phyloP scores from a whole-genome alignment of 1,140 invertebrate species.

The Heliconius melpomene region DNA sequence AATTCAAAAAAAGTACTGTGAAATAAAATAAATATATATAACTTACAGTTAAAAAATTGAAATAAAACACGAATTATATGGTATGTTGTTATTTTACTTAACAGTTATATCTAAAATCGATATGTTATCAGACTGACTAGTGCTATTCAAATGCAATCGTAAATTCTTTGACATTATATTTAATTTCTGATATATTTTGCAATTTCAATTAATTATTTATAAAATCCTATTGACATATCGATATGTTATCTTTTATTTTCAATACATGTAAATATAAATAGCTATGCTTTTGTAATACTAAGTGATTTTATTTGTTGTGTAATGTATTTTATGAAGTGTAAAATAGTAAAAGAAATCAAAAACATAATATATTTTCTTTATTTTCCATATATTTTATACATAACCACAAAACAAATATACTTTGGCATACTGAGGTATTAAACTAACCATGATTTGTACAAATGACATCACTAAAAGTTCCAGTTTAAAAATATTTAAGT shows the following conservation, averaged over 20 bases:
- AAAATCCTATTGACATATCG: not conserved
- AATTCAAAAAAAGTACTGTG: too few relatives aligned
- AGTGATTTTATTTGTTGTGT: not conserved
- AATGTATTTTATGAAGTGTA: not conserved
- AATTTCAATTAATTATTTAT: not conserved
- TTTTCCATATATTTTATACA: conserved; percentile 41
- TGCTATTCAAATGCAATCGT: not conserved
- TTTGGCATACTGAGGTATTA: conserved; percentile 40
- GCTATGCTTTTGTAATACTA: too few relatives aligned
- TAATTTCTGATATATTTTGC: not conserved
- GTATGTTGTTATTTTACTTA: not conserved
- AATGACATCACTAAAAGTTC: conserved; percentile 36
- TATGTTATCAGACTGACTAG: conserved; percentile 17
- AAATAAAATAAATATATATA: too few relatives aligned
- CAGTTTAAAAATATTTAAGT: conserved; percentile 25
- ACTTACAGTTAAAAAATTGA: not conserved
- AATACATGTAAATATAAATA: not conserved
- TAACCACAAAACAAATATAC: conserved; percentile 35
- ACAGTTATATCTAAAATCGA: conserved; percentile 22
- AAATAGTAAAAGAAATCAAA: conserved; percentile 28
- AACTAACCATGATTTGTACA: conserved; percentile 39
- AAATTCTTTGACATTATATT: not conserved
- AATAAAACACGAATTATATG: not conserved
- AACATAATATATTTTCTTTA: conserved; percentile 33
- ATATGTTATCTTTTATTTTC: not conserved